phyloP scores from a whole-genome alignment of 2,888 invertebrate genomes.

The Patella depressa region DNA sequence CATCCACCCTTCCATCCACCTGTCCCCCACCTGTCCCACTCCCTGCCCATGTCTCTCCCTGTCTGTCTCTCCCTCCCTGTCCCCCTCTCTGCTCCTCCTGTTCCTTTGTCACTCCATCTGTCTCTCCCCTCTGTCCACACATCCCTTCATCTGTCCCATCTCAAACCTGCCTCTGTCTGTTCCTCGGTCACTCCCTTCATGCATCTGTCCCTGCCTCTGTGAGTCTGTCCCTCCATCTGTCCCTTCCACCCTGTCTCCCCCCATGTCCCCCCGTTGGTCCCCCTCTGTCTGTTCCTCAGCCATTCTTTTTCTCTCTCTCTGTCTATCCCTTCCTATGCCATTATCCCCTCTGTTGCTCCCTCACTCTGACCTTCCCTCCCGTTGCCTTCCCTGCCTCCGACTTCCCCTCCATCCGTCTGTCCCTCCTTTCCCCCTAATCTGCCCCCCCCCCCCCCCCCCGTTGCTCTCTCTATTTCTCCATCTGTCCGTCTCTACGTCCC shows the following conservation, averaged over 20 bases:
- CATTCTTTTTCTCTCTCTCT: too few relatives aligned
- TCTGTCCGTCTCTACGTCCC: too few relatives aligned
- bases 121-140: too few relatives aligned
- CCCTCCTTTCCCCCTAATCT: not conserved
- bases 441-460: too few relatives aligned
- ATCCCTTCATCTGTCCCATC: constrained; percentile 15
- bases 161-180: constrained; percentile 11
- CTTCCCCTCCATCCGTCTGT: not conserved
- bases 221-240: constrained; percentile 18
- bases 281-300: too few relatives aligned
- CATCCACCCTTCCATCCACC: too few relatives aligned
- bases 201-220: constrained; percentile 19
- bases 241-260: constrained; percentile 15
- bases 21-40: too few relatives aligned
- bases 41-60: too few relatives aligned
- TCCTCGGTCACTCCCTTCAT: constrained; percentile 16
- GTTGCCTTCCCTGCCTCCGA: not conserved
- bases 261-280: constrained; percentile 4
- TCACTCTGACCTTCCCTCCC: not conserved
- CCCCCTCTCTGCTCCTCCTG: constrained; percentile 6
- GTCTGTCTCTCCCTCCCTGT: too few relatives aligned
- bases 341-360: too few relatives aligned
- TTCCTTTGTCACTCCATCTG: not conserved
- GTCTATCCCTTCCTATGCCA: too few relatives aligned
- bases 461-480: too few relatives aligned